A percentile compares a stretch with the other conserved stretches of the same genome.
Evolutionary conservation across 2,113 vertebrate species (phyloP).

Genomic region (Orcinus orca): DNA sequence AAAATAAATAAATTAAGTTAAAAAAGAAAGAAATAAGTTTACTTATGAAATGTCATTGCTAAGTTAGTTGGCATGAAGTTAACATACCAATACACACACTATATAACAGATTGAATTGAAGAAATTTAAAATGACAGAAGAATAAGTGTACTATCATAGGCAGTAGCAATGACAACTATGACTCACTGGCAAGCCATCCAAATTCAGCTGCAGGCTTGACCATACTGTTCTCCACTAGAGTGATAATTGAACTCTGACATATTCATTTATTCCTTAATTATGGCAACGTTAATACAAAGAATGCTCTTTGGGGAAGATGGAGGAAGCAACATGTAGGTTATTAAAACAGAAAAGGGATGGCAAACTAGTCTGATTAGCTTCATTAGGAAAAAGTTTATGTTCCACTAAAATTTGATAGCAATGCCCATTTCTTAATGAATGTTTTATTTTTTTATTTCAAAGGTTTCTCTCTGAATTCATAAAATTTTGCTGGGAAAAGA

Average conservation of each 20-base stretch:
- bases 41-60: slow-evolving; percentile 57
- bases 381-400: neutral
- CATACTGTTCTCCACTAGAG: neutral
- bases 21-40: slow-evolving; percentile 12
- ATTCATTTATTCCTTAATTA: slow-evolving; percentile 19
- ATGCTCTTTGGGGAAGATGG: neutral
- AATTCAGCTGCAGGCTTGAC: slow-evolving; percentile 19
- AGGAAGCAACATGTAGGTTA: neutral
- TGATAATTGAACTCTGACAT: slow-evolving; percentile 37
- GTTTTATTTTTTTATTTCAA: neutral
- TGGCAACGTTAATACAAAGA: slow-evolving; percentile 34
- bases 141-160: slow-evolving; percentile 50
- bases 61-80: slow-evolving; percentile 50
- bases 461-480: neutral
- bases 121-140: slow-evolving; percentile 68
- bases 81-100: slow-evolving; percentile 38
- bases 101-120: slow-evolving; percentile 47
- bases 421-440: slow-evolving; percentile 33
- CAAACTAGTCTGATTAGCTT: neutral
- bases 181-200: slow-evolving; percentile 57
- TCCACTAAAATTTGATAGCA: neutral
- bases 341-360: neutral
- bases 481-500: neutral
- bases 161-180: slow-evolving; percentile 57
- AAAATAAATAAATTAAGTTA: no score